Percentiles rank a stretch among this genome's conserved stretches.
phyloP scores from a whole-genome alignment of 2,888 invertebrate species.

The Trissolcus japonicus region DNA sequence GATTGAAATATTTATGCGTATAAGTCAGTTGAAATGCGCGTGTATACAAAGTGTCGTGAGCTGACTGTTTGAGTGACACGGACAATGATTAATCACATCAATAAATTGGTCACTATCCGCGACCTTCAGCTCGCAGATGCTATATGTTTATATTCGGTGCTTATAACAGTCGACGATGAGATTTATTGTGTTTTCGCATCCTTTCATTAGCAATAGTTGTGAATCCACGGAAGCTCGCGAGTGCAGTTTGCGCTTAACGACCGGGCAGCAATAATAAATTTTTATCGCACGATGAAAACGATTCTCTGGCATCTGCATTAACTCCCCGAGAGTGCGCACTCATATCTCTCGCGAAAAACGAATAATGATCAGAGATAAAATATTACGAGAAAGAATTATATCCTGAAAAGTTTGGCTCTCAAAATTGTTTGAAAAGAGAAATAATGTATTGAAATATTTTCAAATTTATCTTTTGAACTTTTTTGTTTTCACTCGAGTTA shows the following conservation, averaged over 20 bases:
- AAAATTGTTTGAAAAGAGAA: too few relatives aligned
- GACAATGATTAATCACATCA: constrained; percentile 35
- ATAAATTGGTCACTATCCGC: constrained; percentile 31
- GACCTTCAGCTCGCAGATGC: constrained; percentile 38
- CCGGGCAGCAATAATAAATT: constrained; percentile 54
- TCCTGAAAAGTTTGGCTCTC: too few relatives aligned
- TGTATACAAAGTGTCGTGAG: too few relatives aligned
- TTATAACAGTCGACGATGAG: constrained; percentile 46
- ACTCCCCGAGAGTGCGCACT: constrained; percentile 27
- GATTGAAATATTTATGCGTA: too few relatives aligned
- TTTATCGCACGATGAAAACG: constrained; percentile 59
- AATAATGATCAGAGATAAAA: constrained; percentile 44
- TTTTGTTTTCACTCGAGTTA: too few relatives aligned
- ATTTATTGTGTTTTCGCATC: constrained; percentile 55
- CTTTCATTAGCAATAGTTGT: constrained; percentile 59
- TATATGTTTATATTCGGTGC: constrained; percentile 45
- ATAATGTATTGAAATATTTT: too few relatives aligned
- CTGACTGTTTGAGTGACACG: constrained; percentile 20
- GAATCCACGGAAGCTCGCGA: constrained; percentile 55
- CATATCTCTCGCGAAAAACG: constrained; percentile 1
- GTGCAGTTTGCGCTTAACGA: constrained; percentile 54
- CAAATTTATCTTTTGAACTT: too few relatives aligned
- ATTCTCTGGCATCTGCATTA: constrained; percentile 45
- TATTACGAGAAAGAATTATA: not conserved
- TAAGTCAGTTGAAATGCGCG: too few relatives aligned